Base-by-base conservation (phyloP, 2,113 vertebrate species). In the Psilopogon haemacephalus region DNA sequence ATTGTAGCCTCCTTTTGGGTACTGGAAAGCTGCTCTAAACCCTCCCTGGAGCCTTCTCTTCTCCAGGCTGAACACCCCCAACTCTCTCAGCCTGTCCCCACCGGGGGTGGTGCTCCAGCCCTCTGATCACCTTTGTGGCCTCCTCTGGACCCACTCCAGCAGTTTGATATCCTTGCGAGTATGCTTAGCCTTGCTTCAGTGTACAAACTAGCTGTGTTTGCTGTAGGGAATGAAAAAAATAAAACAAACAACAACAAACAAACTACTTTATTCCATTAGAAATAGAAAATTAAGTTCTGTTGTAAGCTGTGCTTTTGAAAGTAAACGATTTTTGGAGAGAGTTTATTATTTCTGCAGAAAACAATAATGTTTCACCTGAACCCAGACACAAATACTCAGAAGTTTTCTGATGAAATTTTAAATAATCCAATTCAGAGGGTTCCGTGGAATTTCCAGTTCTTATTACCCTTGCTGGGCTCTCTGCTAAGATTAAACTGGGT, bases 271-370 rank as follows among this genome's bases (percentile, higher is more conserved):
- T 35, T 1, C 21, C 14, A 35, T 64, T 64, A 35, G 83, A 26
- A 58, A 50, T 59, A 30, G 18, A 40, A 84, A 2, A 30, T n/a
- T 0, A 0, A 33, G 4, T 62, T 85, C 5, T 67, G 15, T 16
- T 62, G 23, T 50, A 73, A 82, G 55, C 4, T 8, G 3, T 2
- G 0, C 1, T 16, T 74, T 63, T 52, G 21, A 68, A 77, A 56
- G 2, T 5, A 59, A 55, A 69, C 14, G 1, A 40, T 7, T 7
- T 27, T 46, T 4, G 6, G 2, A 2, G 5, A 46, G 8, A 24
- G 1, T 19, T 67, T 68, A 15, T 33, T 56, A 52, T 27, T 48
- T 42, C 13, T 12, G 48, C 8, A 33, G 9, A 78, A 91, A 74
- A 54, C 5, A 60, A 32, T 38, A 33, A 15, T 44, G 1, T 48